Base-by-base conservation (phyloP, 1,140 invertebrate genomes). In the Scylla paramamosain region DNA sequence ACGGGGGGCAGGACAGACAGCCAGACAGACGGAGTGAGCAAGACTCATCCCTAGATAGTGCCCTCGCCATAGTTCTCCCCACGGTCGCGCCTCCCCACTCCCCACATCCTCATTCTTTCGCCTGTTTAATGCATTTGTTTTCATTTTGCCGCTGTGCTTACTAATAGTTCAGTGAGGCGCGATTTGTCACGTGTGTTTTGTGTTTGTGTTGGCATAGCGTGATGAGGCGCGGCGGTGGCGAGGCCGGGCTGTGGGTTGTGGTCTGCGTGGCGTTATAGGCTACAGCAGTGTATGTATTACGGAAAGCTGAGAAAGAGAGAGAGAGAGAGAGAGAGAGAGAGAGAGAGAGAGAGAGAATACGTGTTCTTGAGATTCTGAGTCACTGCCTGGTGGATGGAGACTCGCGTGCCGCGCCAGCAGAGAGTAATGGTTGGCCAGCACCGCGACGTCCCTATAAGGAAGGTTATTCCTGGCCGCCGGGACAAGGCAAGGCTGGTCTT, bases 91-190 rank as follows among this genome's bases (percentile, higher is more conserved):
- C 67, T 77, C 67, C 67, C 1, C n/a, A 77, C 7, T 12, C 67
- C 67, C 67, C 67, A 77, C 67, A 77, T 77, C 67, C 67, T 77
- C 67, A 77, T 77, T 77, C 67, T 77, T 77, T 25, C 67, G 25
- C 20, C 67, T 77, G 67, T n/a, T 77, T 77, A 77, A 77, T 77
- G 20, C 67, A 77, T 77, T 77, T 77, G 67, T 77, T 77, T 77
- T 77, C 8, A 77, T 77, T 77, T 77, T 20, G 20, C 67, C 20
- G 67, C 25, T n/a, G 67, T 77, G 25, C 67, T 77, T 20, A 77
- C 67, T 77, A 25, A 77, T n/a, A 77, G 16, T 77, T 77, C 8
- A 4, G 6, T n/a, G 16, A 77, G 67, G 67, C 67, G 67, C 20
- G 67, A 77, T 77, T 77, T 77, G 67, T 77, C 67, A 77, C n/a